Percentiles rank a stretch among this genome's conserved stretches.
Evolutionary conservation across 2,113 vertebrate genomes (phyloP).

Genomic region (Syrmaticus mikado): DNA sequence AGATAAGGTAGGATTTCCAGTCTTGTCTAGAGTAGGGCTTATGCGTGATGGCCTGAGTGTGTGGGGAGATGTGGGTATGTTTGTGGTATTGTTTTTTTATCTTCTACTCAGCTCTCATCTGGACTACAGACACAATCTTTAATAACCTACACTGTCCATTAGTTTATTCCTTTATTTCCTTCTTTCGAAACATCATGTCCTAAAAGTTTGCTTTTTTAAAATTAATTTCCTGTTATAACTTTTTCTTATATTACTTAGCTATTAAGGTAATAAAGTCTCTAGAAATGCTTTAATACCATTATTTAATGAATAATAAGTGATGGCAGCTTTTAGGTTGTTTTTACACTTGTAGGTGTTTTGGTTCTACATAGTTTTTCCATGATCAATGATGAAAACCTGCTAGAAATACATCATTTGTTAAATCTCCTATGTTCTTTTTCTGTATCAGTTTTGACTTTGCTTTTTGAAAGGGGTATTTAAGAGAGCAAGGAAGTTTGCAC

Average conservation of each 20-base stretch:
- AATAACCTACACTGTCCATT: background rate
- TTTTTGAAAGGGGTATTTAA: background rate
- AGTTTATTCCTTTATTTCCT: background rate
- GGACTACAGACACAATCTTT: background rate
- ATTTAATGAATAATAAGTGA: background rate
- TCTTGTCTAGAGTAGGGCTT: background rate
- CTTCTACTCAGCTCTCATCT: background rate
- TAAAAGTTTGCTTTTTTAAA: background rate
- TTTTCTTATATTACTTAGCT: background rate
- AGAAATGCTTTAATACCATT: background rate
- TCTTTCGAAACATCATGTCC: background rate
- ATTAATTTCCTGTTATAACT: background rate
- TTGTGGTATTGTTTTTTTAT: background rate
- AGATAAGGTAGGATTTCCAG: background rate
- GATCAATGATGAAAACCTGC: background rate
- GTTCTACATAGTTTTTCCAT: background rate
- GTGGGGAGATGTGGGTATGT: too few species aligned
- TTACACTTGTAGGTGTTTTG: background rate
- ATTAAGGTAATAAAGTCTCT: background rate
- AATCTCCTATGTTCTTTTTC: background rate
- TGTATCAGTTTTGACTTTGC: background rate
- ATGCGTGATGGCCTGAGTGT: background rate
- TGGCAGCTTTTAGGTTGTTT: background rate
- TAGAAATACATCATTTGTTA: background rate
- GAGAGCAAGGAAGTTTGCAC: background rate